A percentile compares a stretch with the other conserved stretches of the same genome.
phyloP scores from a whole-genome alignment of 1,140 invertebrate species.

The Trichonephila inaurata region DNA sequence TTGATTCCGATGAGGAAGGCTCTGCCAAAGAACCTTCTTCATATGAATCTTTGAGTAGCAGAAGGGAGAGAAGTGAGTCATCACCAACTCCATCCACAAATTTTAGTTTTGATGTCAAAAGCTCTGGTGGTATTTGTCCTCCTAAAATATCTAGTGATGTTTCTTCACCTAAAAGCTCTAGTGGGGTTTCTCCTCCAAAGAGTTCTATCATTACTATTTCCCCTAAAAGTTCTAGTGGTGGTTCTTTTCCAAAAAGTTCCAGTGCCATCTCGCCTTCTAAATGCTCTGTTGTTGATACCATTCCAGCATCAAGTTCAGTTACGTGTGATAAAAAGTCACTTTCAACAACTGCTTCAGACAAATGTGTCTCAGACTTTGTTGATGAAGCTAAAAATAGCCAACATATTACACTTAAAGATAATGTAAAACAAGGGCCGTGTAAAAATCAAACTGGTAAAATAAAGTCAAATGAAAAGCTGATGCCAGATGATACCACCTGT shows the following conservation, averaged over 20 bases:
- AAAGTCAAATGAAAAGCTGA: background rate
- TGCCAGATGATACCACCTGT: background rate
- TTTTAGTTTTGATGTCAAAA: conserved; percentile 29
- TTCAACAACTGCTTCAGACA: no score
- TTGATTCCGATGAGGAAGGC: conserved; percentile 50
- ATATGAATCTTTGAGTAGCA: background rate
- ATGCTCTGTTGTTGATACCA: background rate
- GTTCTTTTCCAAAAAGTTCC: background rate
- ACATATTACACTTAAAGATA: background rate
- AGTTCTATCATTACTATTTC: background rate
- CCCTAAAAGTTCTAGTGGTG: no score
- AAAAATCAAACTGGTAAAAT: background rate
- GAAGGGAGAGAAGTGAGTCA: conserved; percentile 67
- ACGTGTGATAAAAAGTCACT: conserved; percentile 38
- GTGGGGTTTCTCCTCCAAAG: background rate
- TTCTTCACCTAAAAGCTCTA: background rate
- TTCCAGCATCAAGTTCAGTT: background rate
- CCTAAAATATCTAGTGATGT: background rate
- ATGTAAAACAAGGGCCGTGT: background rate
- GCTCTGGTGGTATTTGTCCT: background rate
- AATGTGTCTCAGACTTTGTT: background rate
- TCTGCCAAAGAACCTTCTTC: background rate
- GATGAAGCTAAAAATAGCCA: background rate
- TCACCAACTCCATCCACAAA: conserved; percentile 46
- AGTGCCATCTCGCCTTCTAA: background rate